Percentiles rank a stretch among this genome's conserved stretches.
These are phyloP conservation scores for Eilema caniola DNA, from an alignment of 2,888 invertebrate species.

Conservation along the genomic window DNA sequence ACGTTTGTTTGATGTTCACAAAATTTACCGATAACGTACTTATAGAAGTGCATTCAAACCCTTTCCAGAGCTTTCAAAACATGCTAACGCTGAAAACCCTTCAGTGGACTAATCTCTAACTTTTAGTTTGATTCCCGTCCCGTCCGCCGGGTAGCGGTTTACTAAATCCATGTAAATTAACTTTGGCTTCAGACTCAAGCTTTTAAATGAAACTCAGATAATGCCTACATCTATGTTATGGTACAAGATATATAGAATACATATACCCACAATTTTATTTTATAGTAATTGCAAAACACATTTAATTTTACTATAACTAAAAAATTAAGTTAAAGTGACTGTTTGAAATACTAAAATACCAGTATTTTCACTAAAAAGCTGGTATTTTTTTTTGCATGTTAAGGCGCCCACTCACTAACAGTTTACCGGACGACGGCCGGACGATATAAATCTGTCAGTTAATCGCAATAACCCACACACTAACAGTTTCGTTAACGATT, in stretches of 20 bases:
- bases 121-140: slow-evolving; percentile 21
- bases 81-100: slow-evolving; percentile 32
- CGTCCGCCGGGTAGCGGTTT: slow-evolving; percentile 21
- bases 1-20: too few species aligned
- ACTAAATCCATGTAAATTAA: slow-evolving; percentile 14
- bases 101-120: slow-evolving; percentile 29
- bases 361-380: too few species aligned
- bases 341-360: too few species aligned
- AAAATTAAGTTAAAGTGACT: too few species aligned
- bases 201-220: neutral
- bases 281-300: neutral
- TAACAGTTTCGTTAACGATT: too few species aligned
- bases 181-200: neutral
- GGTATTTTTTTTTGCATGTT: too few species aligned
- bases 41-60: slow-evolving; percentile 28
- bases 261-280: neutral
- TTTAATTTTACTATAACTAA: too few species aligned
- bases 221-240: neutral
- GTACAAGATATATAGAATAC: neutral
- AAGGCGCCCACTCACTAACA: too few species aligned
- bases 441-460: too few species aligned
- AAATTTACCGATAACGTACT: neutral
- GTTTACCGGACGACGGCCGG: too few species aligned
- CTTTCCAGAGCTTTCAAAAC: slow-evolving; percentile 22
- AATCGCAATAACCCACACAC: too few species aligned